phyloP scores from a whole-genome alignment of 1,140 invertebrate species.

The Chrysoperla carnea region DNA sequence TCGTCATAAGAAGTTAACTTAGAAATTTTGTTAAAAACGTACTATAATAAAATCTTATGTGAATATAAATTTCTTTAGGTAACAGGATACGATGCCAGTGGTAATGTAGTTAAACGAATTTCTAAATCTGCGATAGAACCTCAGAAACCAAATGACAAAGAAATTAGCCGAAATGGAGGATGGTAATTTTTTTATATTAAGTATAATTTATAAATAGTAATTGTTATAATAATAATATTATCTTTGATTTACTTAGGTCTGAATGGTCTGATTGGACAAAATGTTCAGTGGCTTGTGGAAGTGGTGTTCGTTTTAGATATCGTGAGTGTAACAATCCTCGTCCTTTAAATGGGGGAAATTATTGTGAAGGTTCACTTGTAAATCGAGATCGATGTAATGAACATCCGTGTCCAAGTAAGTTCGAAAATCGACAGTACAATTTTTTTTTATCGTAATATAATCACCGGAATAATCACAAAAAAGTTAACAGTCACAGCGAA shows the following conservation, averaged over 20 bases:
- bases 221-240: too few species aligned
- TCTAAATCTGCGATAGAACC: neutral
- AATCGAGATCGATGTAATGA: conserved; percentile 19
- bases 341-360: conserved; percentile 23
- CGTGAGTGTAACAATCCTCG: conserved; percentile 26
- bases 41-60: too few species aligned
- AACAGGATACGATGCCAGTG: neutral
- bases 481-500: too few species aligned
- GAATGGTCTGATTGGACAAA: conserved; percentile 25
- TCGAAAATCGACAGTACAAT: too few species aligned
- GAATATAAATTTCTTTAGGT: neutral
- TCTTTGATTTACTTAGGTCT: conserved; percentile 23
- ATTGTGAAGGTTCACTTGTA: conserved; percentile 22
- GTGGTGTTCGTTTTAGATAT: conserved; percentile 23
- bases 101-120: neutral
- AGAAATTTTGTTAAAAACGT: too few species aligned
- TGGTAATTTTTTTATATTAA: too few species aligned
- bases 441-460: too few species aligned
- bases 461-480: too few species aligned
- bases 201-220: too few species aligned
- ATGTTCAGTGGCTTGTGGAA: conserved; percentile 29
- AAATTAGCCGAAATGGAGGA: neutral
- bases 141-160: neutral
- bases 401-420: neutral
- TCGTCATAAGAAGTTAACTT: too few species aligned